Percentiles rank a stretch among this genome's conserved stretches.
Evolutionary conservation across 92 coral and sea anemone species (phyloP).

Genomic region (Paragorgia papillata): DNA sequence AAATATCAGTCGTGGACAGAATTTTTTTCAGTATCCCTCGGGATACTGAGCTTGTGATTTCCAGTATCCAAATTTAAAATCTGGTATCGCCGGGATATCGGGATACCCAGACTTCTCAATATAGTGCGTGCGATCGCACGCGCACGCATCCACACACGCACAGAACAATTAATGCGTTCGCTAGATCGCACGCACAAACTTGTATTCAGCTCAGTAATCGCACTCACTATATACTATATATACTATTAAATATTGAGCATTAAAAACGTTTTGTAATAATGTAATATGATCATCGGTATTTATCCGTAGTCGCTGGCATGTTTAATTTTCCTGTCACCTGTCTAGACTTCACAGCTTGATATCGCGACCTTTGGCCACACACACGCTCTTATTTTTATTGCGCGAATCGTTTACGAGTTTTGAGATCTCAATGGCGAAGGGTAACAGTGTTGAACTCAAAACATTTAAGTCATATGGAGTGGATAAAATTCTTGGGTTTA

Average conservation of each 20-base stretch:
- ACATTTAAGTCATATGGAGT: conserved; percentile 4
- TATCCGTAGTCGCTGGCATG: not conserved
- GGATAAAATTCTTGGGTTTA: not conserved
- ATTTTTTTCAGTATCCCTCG: too few relatives aligned
- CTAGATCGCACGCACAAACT: conserved; percentile 34
- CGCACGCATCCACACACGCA: conserved; percentile 42
- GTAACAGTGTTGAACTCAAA: conserved; percentile 16
- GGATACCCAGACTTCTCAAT: conserved; percentile 40
- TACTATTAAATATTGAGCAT: not conserved
- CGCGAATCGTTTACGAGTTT: not conserved
- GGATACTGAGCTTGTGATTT: too few relatives aligned
- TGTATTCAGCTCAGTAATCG: conserved; percentile 1
- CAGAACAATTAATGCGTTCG: conserved; percentile 38
- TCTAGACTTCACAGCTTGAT: conserved; percentile 1
- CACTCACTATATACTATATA: not conserved
- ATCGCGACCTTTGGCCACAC: not conserved
- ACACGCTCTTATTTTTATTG: conserved; percentile 1
- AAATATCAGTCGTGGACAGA: too few relatives aligned
- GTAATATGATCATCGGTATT: not conserved
- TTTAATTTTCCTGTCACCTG: not conserved
- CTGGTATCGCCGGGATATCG: too few relatives aligned
- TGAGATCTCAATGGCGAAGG: not conserved
- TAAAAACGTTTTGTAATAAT: not conserved
- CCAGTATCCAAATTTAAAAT: too few relatives aligned
- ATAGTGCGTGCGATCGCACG: conserved; percentile 44